Conservation (phyloP, 1,140 invertebrate genomes). For the Rhysida immarginata region DNA sequence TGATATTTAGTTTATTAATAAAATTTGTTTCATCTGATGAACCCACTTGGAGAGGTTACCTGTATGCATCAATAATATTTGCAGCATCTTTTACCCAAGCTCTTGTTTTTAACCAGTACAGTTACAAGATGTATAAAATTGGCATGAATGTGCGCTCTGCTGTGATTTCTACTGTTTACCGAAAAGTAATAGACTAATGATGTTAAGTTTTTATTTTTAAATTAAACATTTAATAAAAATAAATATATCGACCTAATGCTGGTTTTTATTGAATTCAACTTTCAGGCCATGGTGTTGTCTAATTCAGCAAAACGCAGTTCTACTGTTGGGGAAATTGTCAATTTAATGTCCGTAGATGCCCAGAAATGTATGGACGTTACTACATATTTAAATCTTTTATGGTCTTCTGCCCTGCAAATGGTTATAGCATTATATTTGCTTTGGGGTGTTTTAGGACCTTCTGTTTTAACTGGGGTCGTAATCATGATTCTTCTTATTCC, state of each 20-base stretch:
- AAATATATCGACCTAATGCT: too few species aligned
- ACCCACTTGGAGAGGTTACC: slow-evolving; percentile 29
- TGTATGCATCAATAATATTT: slow-evolving; percentile 29
- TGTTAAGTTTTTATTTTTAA: too few species aligned
- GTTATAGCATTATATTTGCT: slow-evolving; percentile 19
- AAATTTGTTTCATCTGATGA: slow-evolving; percentile 14
- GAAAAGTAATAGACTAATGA: too few species aligned
- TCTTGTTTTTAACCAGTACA: background rate
- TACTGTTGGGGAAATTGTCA: slow-evolving; percentile 25
- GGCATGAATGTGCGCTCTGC: background rate
- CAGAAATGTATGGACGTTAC: slow-evolving; percentile 17
- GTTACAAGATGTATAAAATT: background rate
- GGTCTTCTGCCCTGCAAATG: slow-evolving; percentile 17
- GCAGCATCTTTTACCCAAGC: slow-evolving; percentile 12
- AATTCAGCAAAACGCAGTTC: slow-evolving; percentile 20
- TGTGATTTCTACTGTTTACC: background rate
- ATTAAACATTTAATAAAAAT: too few species aligned
- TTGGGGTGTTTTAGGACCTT: slow-evolving; percentile 24
- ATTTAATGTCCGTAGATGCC: slow-evolving; percentile 24
- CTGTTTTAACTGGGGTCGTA: slow-evolving; percentile 27
- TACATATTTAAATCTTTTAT: slow-evolving; percentile 12
- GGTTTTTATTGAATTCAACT: too few species aligned
- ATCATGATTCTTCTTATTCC: background rate
- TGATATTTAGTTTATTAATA: slow-evolving; percentile 16
- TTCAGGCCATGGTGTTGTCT: slow-evolving; percentile 22